These are phyloP conservation scores for Tipula unca DNA, from an alignment of 2,888 invertebrate genomes.

Conservation along the genomic window DNA sequence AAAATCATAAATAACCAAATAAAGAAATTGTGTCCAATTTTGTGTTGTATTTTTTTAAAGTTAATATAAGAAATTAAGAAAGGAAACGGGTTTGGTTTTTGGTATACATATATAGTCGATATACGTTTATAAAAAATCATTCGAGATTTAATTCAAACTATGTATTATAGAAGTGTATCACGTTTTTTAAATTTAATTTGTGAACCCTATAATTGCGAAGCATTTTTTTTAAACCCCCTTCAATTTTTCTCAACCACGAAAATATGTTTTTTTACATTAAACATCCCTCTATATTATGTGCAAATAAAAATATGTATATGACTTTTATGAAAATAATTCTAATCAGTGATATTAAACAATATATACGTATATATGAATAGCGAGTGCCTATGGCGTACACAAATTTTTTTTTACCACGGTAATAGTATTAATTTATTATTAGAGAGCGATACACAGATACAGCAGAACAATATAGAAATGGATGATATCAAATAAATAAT, in stretches of 20 bases:
- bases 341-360: slow-evolving; percentile 8
- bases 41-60: not conserved
- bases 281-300: not conserved
- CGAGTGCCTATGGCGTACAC: not conserved
- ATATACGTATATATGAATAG: not conserved
- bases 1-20: not conserved
- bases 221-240: not conserved
- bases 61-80: not conserved
- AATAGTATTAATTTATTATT: not conserved
- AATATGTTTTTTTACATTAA: slow-evolving; percentile 17
- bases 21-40: not conserved
- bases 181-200: not conserved
- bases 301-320: no score
- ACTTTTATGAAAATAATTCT: not conserved
- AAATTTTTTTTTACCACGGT: not conserved
- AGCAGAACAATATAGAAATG: not conserved
- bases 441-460: not conserved
- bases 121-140: not conserved
- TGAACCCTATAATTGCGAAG: not conserved
- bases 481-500: slow-evolving; percentile 16
- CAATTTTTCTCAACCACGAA: not conserved
- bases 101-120: not conserved
- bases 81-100: not conserved
- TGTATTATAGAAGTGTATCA: not conserved
- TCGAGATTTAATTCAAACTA: not conserved